Evolutionary conservation across 2,888 invertebrate species (phyloP), one percentile per base, ranked within the genome.

Genomic region (Nemotelus nigrinus): DNA sequence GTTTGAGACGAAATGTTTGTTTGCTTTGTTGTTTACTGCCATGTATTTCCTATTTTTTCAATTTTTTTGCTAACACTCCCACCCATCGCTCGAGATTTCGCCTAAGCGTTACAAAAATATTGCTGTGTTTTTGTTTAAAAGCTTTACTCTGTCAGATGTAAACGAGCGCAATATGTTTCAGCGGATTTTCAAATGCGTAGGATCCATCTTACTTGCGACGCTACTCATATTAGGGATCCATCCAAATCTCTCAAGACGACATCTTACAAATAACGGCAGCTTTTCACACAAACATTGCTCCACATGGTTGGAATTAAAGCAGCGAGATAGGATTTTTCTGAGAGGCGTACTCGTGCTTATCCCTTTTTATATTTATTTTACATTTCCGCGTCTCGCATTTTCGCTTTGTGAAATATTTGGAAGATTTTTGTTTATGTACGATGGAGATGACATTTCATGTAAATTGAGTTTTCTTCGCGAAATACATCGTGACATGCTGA

Each of bases 121-220:
- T 7, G 47, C 8, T 4, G 8, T 68, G 68, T 68, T 68, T 68
- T 68, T 68, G 41, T 68, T 48, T 68, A 68, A 68, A 68, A 68
- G 68, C 68, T 53, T 68, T 68, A 25, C 50, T 39, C 53, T 68
- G 68, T 68, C 68, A 68, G 50, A 48, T 68, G 68, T 50, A 68
- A 68, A 68, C 68, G 68, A 68, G 68, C 68, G 68, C 68, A 68
- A 68, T 68, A 68, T 68, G 25, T 68, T 50, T 68, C 41, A n/a
- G 68, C n/a, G 50, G 68, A 39, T 25, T 47, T 39, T 68, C n/a
- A 47, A 68, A 53, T 68, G 68, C 68, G 41, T 6, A 39, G 45
- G 47, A 45, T 67, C 48, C 6, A n/a, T 58, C n/a, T 58, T 39
- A 48, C 25, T 48, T 65, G 48, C 39, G 63, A 10, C 41, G 63